Conservation (phyloP, 2,113 vertebrate species). For the Chloebia gouldiae region DNA sequence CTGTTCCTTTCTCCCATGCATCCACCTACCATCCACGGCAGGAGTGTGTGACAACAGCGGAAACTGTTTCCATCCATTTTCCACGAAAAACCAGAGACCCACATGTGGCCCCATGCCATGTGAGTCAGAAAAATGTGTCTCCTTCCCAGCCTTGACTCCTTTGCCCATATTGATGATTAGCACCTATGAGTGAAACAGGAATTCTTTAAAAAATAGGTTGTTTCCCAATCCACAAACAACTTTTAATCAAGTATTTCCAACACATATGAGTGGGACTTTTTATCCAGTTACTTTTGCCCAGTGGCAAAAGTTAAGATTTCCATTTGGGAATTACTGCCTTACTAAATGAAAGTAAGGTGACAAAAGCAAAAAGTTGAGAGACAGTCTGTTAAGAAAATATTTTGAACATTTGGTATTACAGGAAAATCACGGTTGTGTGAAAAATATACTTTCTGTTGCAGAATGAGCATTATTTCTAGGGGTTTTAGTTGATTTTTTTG, state of each 20-base stretch:
- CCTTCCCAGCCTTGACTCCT: not conserved
- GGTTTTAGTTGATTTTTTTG: rapidly evolving
- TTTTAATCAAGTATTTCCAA: not conserved
- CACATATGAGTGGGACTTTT: not conserved
- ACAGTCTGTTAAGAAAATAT: constrained; percentile 7
- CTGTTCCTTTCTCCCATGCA: constrained; percentile 17
- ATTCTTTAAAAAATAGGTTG: not conserved
- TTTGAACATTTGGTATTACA: constrained; percentile 10
- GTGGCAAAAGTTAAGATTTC: not conserved
- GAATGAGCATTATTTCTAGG: not conserved
- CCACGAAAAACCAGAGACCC: not conserved
- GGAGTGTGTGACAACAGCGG: not conserved
- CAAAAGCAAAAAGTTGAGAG: not conserved
- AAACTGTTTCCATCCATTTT: not conserved
- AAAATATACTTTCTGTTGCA: not conserved
- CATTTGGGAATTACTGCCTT: not conserved
- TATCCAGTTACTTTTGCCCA: not conserved
- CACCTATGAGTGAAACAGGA: not conserved
- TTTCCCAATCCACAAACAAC: not conserved
- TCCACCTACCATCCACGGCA: not conserved
- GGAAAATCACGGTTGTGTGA: not conserved
- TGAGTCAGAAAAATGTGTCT: not conserved
- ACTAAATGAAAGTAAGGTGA: not conserved
- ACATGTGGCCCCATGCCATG: not conserved
- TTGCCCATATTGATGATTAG: not conserved